Conservation (phyloP, 2,888 invertebrate genomes). For the Drosophila neutralis region DNA sequence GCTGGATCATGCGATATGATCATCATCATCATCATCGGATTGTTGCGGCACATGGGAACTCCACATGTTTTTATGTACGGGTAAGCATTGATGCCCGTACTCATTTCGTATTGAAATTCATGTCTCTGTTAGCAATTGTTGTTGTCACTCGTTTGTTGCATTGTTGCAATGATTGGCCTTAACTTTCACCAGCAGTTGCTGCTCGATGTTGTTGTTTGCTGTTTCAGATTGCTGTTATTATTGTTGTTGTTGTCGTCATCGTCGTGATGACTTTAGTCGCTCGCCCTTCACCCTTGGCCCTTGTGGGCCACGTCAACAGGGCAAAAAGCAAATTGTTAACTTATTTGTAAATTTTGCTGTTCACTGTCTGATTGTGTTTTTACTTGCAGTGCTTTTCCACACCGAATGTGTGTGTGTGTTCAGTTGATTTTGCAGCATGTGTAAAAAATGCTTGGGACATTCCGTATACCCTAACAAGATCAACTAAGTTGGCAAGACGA, state of each 20-base stretch:
- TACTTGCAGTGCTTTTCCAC: constrained; percentile 20
- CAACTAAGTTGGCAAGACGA: not conserved
- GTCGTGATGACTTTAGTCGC: constrained; percentile 72
- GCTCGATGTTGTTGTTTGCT: constrained; percentile 20
- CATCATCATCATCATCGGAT: constrained; percentile 38
- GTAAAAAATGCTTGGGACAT: not conserved
- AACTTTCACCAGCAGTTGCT: constrained; percentile 70
- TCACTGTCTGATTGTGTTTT: constrained; percentile 44
- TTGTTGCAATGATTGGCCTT: constrained; percentile 73
- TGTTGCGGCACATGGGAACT: constrained; percentile 29
- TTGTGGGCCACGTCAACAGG: constrained; percentile 45
- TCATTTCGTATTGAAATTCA: constrained; percentile 73
- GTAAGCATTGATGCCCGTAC: constrained; percentile 8
- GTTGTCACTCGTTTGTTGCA: constrained; percentile 57
- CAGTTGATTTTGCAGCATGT: constrained; percentile 48
- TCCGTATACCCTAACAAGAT: constrained; percentile 21
- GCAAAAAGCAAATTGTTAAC: constrained; percentile 79
- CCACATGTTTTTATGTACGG: constrained; percentile 6
- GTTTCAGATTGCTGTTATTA: constrained; percentile 8
- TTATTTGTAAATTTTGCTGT: constrained; percentile 76
- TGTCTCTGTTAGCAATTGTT: constrained; percentile 74
- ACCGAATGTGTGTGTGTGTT: constrained; percentile 13
- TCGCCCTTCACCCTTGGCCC: constrained; percentile 58
- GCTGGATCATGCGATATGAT: constrained; percentile 33
- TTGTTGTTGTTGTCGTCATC: constrained; percentile 36